Evolutionary conservation across 2,113 vertebrate species (phyloP), one percentile per base, ranked within the genome.

Genomic region (Colinus virginianus): DNA sequence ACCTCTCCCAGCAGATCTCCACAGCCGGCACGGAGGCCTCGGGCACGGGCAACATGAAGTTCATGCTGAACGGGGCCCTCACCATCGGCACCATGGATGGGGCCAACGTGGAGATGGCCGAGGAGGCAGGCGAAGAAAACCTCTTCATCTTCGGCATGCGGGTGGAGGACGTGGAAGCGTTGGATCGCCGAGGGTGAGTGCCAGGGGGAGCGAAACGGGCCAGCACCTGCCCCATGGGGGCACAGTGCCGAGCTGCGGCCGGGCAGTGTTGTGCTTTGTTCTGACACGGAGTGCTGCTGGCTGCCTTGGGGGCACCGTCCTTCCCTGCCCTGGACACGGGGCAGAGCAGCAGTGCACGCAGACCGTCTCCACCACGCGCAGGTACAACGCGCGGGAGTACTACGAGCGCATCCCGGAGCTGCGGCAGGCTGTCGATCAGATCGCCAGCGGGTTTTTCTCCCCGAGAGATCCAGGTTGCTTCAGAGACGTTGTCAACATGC

Each of bases 1-100:
- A 99, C 95, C 97, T 99, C 36, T 99, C 98, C 1, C 98, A 99
- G 98, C 99, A 99, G 97, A 99, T 99, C 97, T 99, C 98, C 94
- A 98, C 98, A 0, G 98, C 98, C 0, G 98, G 98, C 71, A 99
- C 98, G 0, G 98, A 99, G 91, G 98, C 99, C 51, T 99, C 99
- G 0, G 98, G 99, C 40, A 99, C 98, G 0, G 98, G 98, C 62
- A 99, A 99, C 97, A 99, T 99, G 98, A 99, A 99, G 96, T 99
- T 99, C 95, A 99, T 99, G 98, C 94, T 99, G 96, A 99, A 99
- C 0, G 98, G 99, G 11, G 98, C 99, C 10, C 98, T 99, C 64
- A 99, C 98, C 91, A 98, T 99, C 3, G 98, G 98, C 16, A 99
- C 98, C 59, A 98, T 99, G 99, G 99, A 99, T 0, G 98, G 99